Evolutionary conservation across 1,140 invertebrate species (phyloP).

Genomic region (Trichonephila clavata): DNA sequence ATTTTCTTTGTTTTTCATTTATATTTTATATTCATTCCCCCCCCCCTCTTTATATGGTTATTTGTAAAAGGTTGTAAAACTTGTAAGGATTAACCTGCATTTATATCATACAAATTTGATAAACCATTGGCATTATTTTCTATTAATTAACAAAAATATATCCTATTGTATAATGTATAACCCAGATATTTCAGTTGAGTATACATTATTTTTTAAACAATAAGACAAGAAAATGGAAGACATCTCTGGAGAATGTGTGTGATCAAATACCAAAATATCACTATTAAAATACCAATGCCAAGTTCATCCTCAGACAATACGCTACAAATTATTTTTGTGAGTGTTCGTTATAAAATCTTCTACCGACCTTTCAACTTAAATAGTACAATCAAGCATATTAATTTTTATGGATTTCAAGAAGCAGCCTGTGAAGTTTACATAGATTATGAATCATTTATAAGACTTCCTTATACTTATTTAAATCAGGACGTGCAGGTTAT

Average conservation of each 20-base stretch:
- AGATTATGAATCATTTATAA: conserved; percentile 13
- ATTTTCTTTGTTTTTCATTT: too few species aligned
- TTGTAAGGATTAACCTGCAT: too few species aligned
- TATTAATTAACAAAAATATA: too few species aligned
- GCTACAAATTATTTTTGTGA: neutral
- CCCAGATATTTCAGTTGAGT: too few species aligned
- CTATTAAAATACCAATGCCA: neutral
- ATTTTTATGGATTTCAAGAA: conserved; percentile 30
- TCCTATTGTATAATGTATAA: too few species aligned
- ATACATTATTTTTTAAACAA: neutral
- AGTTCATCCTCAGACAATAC: neutral
- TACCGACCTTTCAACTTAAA: neutral
- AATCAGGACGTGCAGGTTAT: conserved; percentile 15
- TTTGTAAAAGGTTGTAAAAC: too few species aligned
- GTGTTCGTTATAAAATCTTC: neutral
- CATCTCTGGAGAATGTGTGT: too few species aligned
- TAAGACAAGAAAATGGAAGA: neutral
- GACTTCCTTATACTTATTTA: conserved; percentile 32
- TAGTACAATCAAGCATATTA: neutral
- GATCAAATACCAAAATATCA: neutral
- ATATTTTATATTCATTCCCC: too few species aligned
- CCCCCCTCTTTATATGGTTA: too few species aligned
- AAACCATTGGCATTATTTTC: too few species aligned
- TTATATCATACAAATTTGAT: too few species aligned
- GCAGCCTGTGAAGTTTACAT: neutral